These are phyloP conservation scores for Lasiurus borealis DNA, from an alignment of 2,113 vertebrate species.

Conservation along the genomic window DNA sequence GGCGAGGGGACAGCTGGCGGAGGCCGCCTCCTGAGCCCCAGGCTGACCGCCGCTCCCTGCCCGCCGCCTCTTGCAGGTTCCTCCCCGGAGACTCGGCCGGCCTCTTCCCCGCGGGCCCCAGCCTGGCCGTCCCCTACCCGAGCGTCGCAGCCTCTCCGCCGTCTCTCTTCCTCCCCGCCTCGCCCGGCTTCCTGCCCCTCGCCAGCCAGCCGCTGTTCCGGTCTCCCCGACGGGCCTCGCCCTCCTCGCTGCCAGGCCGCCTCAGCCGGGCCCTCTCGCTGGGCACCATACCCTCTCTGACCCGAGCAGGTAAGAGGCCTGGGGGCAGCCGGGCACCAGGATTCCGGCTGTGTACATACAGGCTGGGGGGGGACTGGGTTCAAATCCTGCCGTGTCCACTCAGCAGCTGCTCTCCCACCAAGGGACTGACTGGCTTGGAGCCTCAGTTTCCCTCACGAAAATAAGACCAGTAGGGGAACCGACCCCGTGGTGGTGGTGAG, in stretches of 20 bases:
- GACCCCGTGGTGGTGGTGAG: not conserved
- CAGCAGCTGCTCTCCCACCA: not conserved
- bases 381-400: not conserved
- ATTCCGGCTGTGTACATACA: accelerated
- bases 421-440: not conserved
- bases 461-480: not conserved
- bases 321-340: accelerated
- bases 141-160: slow-evolving; percentile 45
- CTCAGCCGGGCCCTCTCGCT: slow-evolving; percentile 94
- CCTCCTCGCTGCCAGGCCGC: slow-evolving; percentile 94
- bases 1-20: not conserved
- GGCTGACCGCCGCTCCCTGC: slow-evolving; percentile 13
- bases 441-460: not conserved
- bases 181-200: slow-evolving; percentile 92
- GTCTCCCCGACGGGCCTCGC: slow-evolving; percentile 88
- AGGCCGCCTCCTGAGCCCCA: not conserved
- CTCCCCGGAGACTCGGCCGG: slow-evolving; percentile 87
- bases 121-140: slow-evolving; percentile 76
- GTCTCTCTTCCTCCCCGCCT: slow-evolving; percentile 89
- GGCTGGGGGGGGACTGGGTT: not conserved
- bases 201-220: slow-evolving; percentile 89
- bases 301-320: slow-evolving; percentile 90
- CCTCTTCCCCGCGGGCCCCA: slow-evolving; percentile 82
- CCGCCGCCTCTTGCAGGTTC: slow-evolving; percentile 87
- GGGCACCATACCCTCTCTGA: slow-evolving; percentile 95